These are phyloP conservation scores for Drosophila miranda DNA, from an alignment of 1,140 invertebrate species.

Conservation along the genomic window DNA sequence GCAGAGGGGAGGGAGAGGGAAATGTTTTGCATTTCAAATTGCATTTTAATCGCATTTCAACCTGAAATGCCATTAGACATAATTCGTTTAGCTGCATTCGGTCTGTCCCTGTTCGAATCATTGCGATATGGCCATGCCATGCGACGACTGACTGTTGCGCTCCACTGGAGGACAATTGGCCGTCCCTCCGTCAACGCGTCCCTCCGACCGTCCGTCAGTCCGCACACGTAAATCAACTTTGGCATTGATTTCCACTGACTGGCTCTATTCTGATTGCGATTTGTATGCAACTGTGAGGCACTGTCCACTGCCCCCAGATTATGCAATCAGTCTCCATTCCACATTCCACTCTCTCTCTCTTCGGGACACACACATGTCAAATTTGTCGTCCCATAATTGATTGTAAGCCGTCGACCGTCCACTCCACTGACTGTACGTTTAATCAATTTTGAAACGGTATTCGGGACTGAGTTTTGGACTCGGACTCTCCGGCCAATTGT, in stretches of 20 bases:
- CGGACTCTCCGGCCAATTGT: no score
- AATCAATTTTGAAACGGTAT: constrained; percentile 52
- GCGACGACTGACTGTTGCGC: constrained; percentile 36
- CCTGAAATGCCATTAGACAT: constrained; percentile 81
- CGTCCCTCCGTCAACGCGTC: no score
- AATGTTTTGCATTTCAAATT: constrained; percentile 81
- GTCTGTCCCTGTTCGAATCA: constrained; percentile 55
- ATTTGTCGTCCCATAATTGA: constrained; percentile 76
- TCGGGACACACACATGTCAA: constrained; percentile 45
- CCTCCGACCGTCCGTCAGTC: background rate
- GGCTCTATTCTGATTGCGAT: constrained; percentile 42
- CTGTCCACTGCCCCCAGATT: constrained; percentile 57
- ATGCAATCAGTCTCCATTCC: constrained; percentile 43
- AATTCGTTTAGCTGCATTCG: constrained; percentile 79
- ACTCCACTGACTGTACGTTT: constrained; percentile 48
- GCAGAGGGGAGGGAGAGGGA: constrained; percentile 10
- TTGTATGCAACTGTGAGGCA: constrained; percentile 61
- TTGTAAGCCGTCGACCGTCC: constrained; percentile 57
- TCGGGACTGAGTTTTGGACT: no score
- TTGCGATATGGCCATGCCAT: constrained; percentile 66
- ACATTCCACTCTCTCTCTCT: constrained; percentile 2
- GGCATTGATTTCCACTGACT: constrained; percentile 67
- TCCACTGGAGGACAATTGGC: constrained; percentile 69
- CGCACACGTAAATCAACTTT: constrained; percentile 80
- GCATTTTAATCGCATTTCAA: constrained; percentile 81